Conservation (phyloP, 2,113 vertebrate genomes). For the Eptatretus burgeri region DNA sequence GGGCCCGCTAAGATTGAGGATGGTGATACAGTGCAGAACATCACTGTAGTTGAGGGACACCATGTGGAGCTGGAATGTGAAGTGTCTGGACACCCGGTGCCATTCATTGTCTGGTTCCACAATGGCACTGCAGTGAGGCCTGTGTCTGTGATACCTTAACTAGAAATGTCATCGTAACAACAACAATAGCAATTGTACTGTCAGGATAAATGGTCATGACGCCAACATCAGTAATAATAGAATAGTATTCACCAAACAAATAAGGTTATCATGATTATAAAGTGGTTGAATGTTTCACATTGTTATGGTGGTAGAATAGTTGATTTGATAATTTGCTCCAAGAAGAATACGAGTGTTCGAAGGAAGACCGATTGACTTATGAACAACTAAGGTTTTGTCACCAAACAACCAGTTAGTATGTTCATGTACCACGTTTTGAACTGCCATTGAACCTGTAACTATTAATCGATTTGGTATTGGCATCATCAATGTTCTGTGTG, state of each 20-base stretch:
- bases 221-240: neutral
- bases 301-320: too few relatives aligned
- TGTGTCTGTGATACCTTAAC: conserved; percentile 9
- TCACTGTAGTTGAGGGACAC: conserved; percentile 39
- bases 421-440: too few relatives aligned
- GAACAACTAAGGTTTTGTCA: neutral
- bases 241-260: neutral
- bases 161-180: neutral
- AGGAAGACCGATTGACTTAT: conserved; percentile 8
- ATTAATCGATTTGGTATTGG: too few relatives aligned
- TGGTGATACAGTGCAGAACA: conserved; percentile 25
- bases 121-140: conserved; percentile 16
- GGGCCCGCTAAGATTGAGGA: conserved; percentile 55
- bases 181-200: too few relatives aligned
- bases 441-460: too few relatives aligned
- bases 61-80: conserved; percentile 43
- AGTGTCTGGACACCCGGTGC: conserved; percentile 42
- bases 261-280: neutral
- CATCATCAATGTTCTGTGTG: too few relatives aligned
- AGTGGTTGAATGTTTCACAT: neutral
- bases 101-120: conserved; percentile 55
- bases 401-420: too few relatives aligned
- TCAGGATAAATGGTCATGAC: too few relatives aligned
- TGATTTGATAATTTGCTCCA: too few relatives aligned
- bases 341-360: too few relatives aligned